These are phyloP conservation scores for Erynnis tages DNA, from an alignment of 2,888 invertebrate species.

Conservation along the genomic window DNA sequence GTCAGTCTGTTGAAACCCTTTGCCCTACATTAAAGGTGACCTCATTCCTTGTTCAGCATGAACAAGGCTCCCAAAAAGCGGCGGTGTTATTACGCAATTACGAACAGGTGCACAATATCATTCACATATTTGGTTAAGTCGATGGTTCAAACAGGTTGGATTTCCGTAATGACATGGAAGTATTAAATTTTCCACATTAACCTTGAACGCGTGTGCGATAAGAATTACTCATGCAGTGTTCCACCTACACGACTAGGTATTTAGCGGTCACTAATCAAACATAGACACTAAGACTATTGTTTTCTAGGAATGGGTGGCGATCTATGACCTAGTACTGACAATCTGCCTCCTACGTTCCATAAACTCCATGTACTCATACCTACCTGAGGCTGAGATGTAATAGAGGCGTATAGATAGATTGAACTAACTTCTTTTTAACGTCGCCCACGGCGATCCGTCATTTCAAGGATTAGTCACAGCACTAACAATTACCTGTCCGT, in stretches of 20 bases:
- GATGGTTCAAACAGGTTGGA: constrained; percentile 29
- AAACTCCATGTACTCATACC: background rate
- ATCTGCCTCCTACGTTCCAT: background rate
- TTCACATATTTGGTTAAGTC: constrained; percentile 14
- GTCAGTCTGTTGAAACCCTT: background rate
- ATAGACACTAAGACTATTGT: constrained; percentile 40
- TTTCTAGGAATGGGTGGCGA: constrained; percentile 33
- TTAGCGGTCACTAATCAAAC: constrained; percentile 47
- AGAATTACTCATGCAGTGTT: constrained; percentile 55
- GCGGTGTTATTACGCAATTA: constrained; percentile 9
- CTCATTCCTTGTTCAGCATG: constrained; percentile 1
- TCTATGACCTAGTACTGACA: constrained; percentile 13
- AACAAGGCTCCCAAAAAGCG: background rate
- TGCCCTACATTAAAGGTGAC: constrained; percentile 11
- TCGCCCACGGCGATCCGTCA: constrained; percentile 36
- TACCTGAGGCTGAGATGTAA: too few relatives aligned
- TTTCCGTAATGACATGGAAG: constrained; percentile 35
- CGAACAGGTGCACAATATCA: constrained; percentile 17
- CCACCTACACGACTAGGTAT: constrained; percentile 44
- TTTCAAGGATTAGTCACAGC: constrained; percentile 34
- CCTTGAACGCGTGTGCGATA: constrained; percentile 57
- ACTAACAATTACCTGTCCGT: constrained; percentile 1
- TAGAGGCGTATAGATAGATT: background rate
- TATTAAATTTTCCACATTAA: constrained; percentile 57
- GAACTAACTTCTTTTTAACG: constrained; percentile 29